Conservation (phyloP, 2,888 invertebrate species). For the Mimas tiliae region DNA sequence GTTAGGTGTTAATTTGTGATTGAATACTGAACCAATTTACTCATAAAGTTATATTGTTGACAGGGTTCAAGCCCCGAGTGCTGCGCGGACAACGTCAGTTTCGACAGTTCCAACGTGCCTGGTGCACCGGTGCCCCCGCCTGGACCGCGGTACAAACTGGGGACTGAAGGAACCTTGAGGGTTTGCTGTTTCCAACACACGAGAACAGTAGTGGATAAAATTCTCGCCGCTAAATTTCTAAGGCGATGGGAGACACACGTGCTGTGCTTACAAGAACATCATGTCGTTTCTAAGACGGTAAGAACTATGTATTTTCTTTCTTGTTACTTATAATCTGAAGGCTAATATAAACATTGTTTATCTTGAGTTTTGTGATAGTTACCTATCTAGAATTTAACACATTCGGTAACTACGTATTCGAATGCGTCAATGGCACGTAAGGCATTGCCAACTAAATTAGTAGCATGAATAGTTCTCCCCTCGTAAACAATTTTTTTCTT, state of each 20-base stretch:
- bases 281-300: constrained; percentile 90
- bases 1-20: not conserved
- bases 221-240: constrained; percentile 90
- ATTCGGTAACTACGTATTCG: too few relatives aligned
- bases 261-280: constrained; percentile 87
- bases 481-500: too few relatives aligned
- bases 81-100: constrained; percentile 72
- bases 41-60: constrained; percentile 33
- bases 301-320: constrained; percentile 41
- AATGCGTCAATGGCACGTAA: too few relatives aligned
- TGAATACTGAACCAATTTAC: not conserved
- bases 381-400: too few relatives aligned
- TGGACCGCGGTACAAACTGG: constrained; percentile 88
- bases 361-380: too few relatives aligned
- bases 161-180: constrained; percentile 89
- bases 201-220: constrained; percentile 90
- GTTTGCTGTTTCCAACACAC: constrained; percentile 91
- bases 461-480: too few relatives aligned
- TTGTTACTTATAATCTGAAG: not conserved
- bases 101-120: constrained; percentile 63
- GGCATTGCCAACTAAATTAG: too few relatives aligned
- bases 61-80: constrained; percentile 84
- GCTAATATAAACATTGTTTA: not conserved
- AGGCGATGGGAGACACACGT: constrained; percentile 92
- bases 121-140: constrained; percentile 73